These are phyloP conservation scores for Psilopsiagon aymara DNA, from an alignment of 2,113 vertebrate genomes.

Conservation along the genomic window DNA sequence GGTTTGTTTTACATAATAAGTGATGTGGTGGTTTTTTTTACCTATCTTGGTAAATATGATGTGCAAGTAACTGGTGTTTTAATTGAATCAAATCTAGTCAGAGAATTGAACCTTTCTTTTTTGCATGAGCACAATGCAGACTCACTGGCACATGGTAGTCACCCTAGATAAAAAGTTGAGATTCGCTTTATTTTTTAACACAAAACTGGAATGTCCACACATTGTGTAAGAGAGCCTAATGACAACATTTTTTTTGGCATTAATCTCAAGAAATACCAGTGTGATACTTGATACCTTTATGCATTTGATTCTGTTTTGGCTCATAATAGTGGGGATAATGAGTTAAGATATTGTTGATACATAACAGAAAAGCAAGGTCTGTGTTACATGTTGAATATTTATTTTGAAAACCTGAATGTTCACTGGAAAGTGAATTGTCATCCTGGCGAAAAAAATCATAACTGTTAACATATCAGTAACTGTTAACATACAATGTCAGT, in stretches of 20 bases:
- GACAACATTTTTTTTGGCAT: not conserved
- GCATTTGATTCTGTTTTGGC: not conserved
- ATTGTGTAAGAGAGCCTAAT: not conserved
- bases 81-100: not conserved
- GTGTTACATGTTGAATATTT: not conserved
- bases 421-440: not conserved
- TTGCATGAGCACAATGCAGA: not conserved
- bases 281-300: slow-evolving; percentile 18
- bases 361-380: not conserved
- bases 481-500: not conserved
- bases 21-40: not conserved
- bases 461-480: not conserved
- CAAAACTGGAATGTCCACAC: not conserved
- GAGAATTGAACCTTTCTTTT: not conserved
- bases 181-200: not conserved
- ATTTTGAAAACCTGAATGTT: not conserved
- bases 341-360: not conserved
- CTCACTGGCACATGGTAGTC: rapidly evolving
- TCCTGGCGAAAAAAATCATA: not conserved
- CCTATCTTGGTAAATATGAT: not conserved
- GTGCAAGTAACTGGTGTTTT: not conserved
- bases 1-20: not conserved
- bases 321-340: not conserved
- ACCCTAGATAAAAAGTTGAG: not conserved
- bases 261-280: not conserved